Base-by-base conservation (phyloP, 2,888 invertebrate genomes). In the Dione juno region DNA sequence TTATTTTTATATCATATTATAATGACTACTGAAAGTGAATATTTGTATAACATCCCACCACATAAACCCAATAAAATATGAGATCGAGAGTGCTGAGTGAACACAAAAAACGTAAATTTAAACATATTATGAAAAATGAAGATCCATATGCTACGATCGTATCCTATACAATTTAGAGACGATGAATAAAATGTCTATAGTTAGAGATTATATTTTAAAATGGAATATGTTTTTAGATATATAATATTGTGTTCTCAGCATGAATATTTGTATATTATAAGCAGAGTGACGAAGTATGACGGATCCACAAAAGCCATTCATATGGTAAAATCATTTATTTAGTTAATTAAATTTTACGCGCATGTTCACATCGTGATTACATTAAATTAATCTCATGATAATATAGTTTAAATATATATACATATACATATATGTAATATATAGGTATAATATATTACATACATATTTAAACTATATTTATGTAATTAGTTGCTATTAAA, bases 271-370 rank as follows among this genome's bases (percentile, higher is more conserved):
- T 13, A 3, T 28, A 3, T 3, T 37, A 37, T 11, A 16, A 57
- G 37, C 16, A 0, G 37, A 16, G 16, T 37, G 54, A 37, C 37
- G 37, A 37, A 37, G 57, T 57, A 57, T 37, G 57, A 16, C 57
- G 57, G 37, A 57, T 37, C 35, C 37, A 54, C 37, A 16, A 57
- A 57, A 37, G 11, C 57, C 37, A 57, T 40, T 57, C 37, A 14
- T 16, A 57, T 40, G 37, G 37, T 16, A 37, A 37, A 57, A 40
- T 16, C 57, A 37, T 57, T 57, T 37, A 57, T 57, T 57, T 37
- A 1, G 57, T 57, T 57, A 57, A 54, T 57, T 57, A 37, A 57
- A 57, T 40, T 37, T 57, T 37, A 40, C 37, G 37, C 1, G 16
- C n/a, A 37, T 11, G 54, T 54, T 11, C 37, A 37, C 16, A 16